Conservation (phyloP, 2,888 invertebrate genomes). For the Agrenia bidenticulata region DNA sequence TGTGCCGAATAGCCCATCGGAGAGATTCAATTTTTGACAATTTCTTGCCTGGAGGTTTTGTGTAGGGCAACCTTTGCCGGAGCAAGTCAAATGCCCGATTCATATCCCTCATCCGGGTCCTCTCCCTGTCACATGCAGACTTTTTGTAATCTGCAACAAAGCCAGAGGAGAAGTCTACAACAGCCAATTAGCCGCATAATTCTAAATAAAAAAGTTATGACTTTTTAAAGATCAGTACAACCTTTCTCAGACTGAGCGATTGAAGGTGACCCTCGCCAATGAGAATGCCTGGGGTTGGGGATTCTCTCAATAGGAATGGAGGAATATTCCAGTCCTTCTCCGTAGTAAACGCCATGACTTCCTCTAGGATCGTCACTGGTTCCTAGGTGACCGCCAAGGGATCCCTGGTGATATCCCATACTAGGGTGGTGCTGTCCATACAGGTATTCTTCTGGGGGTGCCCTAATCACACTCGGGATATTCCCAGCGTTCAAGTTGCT, state of each 20-base stretch:
- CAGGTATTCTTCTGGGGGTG: conserved; percentile 39
- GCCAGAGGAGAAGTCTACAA: conserved; percentile 8
- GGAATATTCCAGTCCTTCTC: conserved; percentile 31
- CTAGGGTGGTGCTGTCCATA: conserved; percentile 26
- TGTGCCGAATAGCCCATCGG: conserved; percentile 75
- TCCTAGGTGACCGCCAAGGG: conserved; percentile 1
- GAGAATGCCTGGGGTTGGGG: conserved; percentile 46
- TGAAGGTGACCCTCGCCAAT: conserved; percentile 17
- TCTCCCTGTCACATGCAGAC: conserved; percentile 78
- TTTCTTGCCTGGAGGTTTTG: conserved; percentile 78
- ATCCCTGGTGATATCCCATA: background rate
- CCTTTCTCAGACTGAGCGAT: conserved; percentile 44
- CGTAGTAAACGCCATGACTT: background rate
- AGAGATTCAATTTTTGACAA: conserved; percentile 82
- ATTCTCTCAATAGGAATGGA: conserved; percentile 45
- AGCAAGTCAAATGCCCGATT: conserved; percentile 72
- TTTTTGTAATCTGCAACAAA: conserved; percentile 70
- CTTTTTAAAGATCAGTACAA: no score
- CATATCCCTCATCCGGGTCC: conserved; percentile 84
- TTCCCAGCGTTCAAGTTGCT: conserved; percentile 2
- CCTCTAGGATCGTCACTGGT: background rate
- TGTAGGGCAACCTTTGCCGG: conserved; percentile 29
- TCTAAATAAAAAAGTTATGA: background rate
- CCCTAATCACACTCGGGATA: conserved; percentile 26
- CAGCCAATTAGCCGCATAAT: no score